Conservation (phyloP, 2,797 vertebrate genomes). For the Ceryle rudis region DNA sequence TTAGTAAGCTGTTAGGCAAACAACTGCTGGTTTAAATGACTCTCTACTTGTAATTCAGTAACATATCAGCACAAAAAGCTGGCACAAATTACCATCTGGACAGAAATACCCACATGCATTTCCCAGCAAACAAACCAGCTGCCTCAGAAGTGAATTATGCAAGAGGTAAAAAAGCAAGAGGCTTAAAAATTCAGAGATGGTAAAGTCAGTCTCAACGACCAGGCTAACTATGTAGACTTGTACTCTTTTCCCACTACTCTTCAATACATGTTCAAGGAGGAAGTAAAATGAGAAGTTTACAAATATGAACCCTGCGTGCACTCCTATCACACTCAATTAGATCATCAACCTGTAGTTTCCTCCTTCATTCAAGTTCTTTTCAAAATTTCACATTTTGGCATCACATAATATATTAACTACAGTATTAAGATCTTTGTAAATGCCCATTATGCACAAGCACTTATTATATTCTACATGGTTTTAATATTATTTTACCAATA, state of each 20-base stretch:
- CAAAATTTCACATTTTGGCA: background rate
- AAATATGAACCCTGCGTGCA: rapidly evolving
- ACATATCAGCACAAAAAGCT: background rate
- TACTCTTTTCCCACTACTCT: background rate
- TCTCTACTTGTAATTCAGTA: background rate
- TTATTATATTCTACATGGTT: background rate
- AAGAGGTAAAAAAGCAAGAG: background rate
- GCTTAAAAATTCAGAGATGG: background rate
- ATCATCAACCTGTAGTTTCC: background rate
- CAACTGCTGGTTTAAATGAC: background rate
- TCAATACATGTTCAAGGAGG: background rate
- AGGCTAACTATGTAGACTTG: background rate
- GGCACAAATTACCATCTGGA: background rate
- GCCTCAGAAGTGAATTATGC: background rate
- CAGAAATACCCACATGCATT: background rate
- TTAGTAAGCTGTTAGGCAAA: background rate
- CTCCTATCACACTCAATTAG: background rate
- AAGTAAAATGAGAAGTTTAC: background rate
- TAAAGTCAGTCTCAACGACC: background rate
- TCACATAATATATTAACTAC: background rate
- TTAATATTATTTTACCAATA: background rate
- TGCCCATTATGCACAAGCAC: background rate
- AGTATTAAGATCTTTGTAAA: background rate
- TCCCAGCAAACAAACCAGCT: background rate
- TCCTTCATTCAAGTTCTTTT: background rate